Evolutionary conservation across 2,797 vertebrate genomes (phyloP).

Genomic region (Leptodactylus fallax): DNA sequence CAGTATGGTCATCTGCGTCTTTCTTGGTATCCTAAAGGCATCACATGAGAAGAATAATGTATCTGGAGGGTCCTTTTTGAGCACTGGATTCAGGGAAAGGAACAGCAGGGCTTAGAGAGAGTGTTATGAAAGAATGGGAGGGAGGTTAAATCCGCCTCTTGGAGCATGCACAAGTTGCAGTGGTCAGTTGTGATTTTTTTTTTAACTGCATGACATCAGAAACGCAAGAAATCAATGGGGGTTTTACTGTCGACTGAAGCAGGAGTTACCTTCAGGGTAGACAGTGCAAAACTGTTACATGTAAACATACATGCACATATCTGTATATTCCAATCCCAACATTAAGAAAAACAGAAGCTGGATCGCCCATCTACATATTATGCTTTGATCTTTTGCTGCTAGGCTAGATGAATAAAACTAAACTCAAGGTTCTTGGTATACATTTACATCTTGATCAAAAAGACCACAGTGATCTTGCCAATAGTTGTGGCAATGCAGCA

Average conservation of each 20-base stretch:
- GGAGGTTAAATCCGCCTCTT: conserved; percentile 25
- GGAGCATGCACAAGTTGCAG: conserved; percentile 18
- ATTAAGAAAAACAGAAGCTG: too few species aligned
- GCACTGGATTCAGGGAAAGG: conserved; percentile 19
- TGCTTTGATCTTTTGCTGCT: too few species aligned
- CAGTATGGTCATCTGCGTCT: conserved; percentile 42
- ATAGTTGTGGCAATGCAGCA: too few species aligned
- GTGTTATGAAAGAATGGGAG: conserved; percentile 13
- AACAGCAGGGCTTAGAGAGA: conserved; percentile 29
- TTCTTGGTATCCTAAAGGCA: conserved; percentile 31
- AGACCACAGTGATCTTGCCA: too few species aligned
- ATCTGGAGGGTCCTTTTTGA: conserved; percentile 36
- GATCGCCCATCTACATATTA: too few species aligned
- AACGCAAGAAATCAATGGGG: conserved; percentile 6
- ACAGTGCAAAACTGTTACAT: too few species aligned
- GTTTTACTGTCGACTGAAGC: neutral
- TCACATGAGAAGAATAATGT: conserved; percentile 41
- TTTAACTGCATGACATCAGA: conserved; percentile 17
- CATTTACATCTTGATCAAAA: too few species aligned
- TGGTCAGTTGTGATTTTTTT: conserved; percentile 31
- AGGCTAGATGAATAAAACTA: too few species aligned
- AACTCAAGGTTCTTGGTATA: too few species aligned
- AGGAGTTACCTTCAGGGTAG: too few species aligned
- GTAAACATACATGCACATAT: too few species aligned
- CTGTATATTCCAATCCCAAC: too few species aligned